Evolutionary conservation across 2,888 invertebrate genomes (phyloP).

Genomic region (Microdon myrmicae): DNA sequence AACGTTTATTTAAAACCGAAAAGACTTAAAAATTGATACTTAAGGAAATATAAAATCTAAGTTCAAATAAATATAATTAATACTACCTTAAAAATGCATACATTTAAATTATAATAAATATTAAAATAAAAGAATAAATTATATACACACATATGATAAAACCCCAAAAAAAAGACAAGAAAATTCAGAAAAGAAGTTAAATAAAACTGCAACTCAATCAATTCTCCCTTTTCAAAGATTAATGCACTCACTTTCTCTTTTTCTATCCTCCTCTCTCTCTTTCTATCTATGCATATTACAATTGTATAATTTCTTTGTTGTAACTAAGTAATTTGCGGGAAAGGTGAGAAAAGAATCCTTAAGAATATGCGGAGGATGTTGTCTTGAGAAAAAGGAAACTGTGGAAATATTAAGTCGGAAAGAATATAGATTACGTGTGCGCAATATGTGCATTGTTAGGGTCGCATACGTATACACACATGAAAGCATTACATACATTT

Average conservation of each 20-base stretch:
- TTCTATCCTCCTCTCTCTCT: constrained; percentile 17
- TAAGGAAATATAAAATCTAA: constrained; percentile 39
- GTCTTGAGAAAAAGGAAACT: too few relatives aligned
- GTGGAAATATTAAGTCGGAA: too few relatives aligned
- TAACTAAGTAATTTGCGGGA: too few relatives aligned
- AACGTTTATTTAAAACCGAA: constrained; percentile 30
- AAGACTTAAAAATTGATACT: constrained; percentile 48
- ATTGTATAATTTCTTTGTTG: too few relatives aligned
- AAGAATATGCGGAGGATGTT: too few relatives aligned
- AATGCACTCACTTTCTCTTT: constrained; percentile 1
- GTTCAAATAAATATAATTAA: constrained; percentile 20
- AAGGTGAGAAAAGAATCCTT: too few relatives aligned
- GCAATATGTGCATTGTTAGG: too few relatives aligned
- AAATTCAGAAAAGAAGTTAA: constrained; percentile 10
- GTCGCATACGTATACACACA: constrained; percentile 48
- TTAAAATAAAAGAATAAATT: constrained; percentile 60
- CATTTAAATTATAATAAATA: constrained; percentile 55
- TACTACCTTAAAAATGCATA: constrained; percentile 20
- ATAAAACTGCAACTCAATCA: constrained; percentile 20
- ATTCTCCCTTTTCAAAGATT: constrained; percentile 28
- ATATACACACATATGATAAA: constrained; percentile 35
- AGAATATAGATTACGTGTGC: too few relatives aligned
- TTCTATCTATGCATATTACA: too few relatives aligned
- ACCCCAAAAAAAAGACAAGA: constrained; percentile 12
- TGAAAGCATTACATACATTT: too few relatives aligned